These are phyloP conservation scores for Pseudochirops cupreus DNA, from an alignment of 2,797 vertebrate genomes.

Conservation along the genomic window DNA sequence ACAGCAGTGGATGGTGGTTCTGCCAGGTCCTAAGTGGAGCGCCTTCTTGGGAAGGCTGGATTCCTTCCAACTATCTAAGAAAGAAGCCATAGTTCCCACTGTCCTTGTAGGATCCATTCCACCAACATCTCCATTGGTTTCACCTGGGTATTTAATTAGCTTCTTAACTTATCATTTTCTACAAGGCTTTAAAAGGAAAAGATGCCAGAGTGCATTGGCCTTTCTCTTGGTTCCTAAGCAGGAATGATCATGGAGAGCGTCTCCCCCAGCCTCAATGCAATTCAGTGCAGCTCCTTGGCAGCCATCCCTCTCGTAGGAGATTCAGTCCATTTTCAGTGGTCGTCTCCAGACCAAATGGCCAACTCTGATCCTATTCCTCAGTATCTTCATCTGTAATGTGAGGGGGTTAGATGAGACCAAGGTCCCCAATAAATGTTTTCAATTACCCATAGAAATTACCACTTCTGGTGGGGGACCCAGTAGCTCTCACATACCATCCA, in stretches of 20 bases:
- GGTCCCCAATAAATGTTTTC: not conserved
- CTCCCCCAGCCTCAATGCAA: slow-evolving; percentile 21
- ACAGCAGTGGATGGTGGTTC: slow-evolving; percentile 98
- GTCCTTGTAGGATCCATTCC: slow-evolving; percentile 47
- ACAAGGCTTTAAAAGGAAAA: slow-evolving; percentile 70
- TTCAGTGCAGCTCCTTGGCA: not conserved
- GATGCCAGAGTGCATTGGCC: slow-evolving; percentile 58
- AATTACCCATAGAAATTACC: not conserved
- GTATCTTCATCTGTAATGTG: not conserved
- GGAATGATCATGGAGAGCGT: slow-evolving; percentile 22
- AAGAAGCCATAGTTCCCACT: slow-evolving; percentile 92
- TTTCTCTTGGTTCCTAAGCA: slow-evolving; percentile 49
- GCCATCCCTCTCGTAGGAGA: not conserved
- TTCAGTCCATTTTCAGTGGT: not conserved
- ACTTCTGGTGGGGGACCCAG: not conserved
- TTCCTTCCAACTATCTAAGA: slow-evolving; percentile 98
- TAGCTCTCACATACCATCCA: not conserved
- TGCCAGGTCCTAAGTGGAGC: slow-evolving; percentile 94
- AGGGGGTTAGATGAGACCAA: not conserved
- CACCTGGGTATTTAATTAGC: slow-evolving; percentile 87
- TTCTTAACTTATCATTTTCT: slow-evolving; percentile 88
- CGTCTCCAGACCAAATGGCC: slow-evolving; percentile 20
- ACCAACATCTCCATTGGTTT: slow-evolving; percentile 63
- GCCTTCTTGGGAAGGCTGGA: slow-evolving; percentile 94
- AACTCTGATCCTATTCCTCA: slow-evolving; percentile 2